A percentile compares a stretch with the other conserved stretches of the same genome.
phyloP scores from a whole-genome alignment of 1,140 invertebrate genomes.

The Leptinotarsa undecemlineata region DNA sequence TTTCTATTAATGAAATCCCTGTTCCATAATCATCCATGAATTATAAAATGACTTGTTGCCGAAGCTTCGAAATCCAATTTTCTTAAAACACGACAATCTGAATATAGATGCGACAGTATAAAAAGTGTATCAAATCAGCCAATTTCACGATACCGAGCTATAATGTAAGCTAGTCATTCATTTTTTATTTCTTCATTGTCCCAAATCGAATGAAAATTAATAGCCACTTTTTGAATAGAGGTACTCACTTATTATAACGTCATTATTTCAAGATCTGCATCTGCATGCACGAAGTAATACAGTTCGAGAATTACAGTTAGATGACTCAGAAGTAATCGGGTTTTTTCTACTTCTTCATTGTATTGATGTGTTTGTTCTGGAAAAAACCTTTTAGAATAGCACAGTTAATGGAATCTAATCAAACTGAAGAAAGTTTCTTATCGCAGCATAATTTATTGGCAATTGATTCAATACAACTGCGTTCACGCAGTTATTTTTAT shows the following conservation, averaged over 20 bases:
- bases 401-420: too few species aligned
- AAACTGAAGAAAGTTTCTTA: too few species aligned
- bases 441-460: not conserved
- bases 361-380: not conserved
- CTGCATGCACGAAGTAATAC: conserved; percentile 1
- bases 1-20: too few species aligned
- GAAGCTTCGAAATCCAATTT: not conserved
- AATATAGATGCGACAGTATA: conserved; percentile 2
- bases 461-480: not conserved
- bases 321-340: not conserved
- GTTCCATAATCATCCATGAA: not conserved
- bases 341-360: not conserved
- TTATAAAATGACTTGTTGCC: not conserved
- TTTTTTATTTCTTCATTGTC: conserved; percentile 10
- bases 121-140: conserved; percentile 15
- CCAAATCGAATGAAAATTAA: conserved; percentile 15
- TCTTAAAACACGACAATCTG: conserved; percentile 7
- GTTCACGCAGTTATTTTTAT: too few species aligned
- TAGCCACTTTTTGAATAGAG: conserved; percentile 9
- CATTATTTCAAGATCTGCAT: conserved; percentile 16
- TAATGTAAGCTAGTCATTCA: conserved; percentile 6
- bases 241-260: not conserved
- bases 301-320: conserved; percentile 1
- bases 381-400: too few species aligned
- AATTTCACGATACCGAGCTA: conserved; percentile 10